These are phyloP conservation scores for Drosophila ustulata DNA, from an alignment of 2,888 invertebrate species.

Conservation along the genomic window DNA sequence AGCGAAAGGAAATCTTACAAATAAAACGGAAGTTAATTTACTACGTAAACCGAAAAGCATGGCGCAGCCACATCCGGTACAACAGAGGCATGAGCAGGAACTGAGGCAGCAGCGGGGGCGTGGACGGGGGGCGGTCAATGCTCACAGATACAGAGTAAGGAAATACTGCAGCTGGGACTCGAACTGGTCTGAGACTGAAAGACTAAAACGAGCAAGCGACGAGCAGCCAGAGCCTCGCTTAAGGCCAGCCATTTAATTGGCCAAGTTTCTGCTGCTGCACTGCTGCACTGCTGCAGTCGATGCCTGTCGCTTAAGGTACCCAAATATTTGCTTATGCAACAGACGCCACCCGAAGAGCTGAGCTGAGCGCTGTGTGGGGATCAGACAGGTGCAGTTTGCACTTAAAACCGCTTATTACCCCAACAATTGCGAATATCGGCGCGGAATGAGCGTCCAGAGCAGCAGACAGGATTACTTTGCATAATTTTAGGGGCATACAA, in stretches of 20 bases:
- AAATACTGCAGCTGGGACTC: slow-evolving; percentile 56
- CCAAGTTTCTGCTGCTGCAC: slow-evolving; percentile 68
- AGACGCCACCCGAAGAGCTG: slow-evolving; percentile 41
- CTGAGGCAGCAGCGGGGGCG: neutral
- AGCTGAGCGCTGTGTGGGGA: neutral
- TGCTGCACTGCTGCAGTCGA: slow-evolving; percentile 54
- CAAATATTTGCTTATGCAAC: slow-evolving; percentile 78
- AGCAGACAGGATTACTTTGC: slow-evolving; percentile 76
- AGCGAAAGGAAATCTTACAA: slow-evolving; percentile 81
- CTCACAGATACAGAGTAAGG: slow-evolving; percentile 52
- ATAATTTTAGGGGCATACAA: slow-evolving; percentile 78
- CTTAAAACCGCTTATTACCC: slow-evolving; percentile 77
- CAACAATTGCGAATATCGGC: slow-evolving; percentile 81
- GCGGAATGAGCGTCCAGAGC: slow-evolving; percentile 53
- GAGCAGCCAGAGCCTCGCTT: slow-evolving; percentile 27
- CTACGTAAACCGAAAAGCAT: slow-evolving; percentile 82
- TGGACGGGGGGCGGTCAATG: slow-evolving; percentile 18
- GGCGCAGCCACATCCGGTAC: slow-evolving; percentile 79
- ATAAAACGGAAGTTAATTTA: slow-evolving; percentile 83
- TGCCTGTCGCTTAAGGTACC: slow-evolving; percentile 73
- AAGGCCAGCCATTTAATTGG: slow-evolving; percentile 75
- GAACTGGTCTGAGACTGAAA: slow-evolving; percentile 17
- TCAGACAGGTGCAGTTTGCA: slow-evolving; percentile 68
- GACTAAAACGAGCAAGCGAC: slow-evolving; percentile 18
- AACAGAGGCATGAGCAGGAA: neutral